Percentiles rank a stretch among this genome's conserved stretches.
phyloP scores from a whole-genome alignment of 1,140 invertebrate species.

The Scylla paramamosain region DNA sequence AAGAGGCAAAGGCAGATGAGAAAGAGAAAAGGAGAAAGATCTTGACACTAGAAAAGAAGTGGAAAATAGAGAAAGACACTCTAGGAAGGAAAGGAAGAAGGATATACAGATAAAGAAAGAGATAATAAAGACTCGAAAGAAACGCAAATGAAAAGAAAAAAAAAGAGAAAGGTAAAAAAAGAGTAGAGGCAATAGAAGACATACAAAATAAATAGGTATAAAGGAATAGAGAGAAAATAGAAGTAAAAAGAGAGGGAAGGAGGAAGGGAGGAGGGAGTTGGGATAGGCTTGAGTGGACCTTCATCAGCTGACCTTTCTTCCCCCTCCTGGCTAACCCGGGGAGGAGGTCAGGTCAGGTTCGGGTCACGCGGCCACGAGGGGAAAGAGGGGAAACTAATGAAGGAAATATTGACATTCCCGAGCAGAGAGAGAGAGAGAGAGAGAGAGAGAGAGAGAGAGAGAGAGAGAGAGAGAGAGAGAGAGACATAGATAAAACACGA shows the following conservation, averaged over 20 bases:
- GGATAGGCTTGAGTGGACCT: background rate
- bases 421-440: constrained; percentile 5
- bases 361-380: background rate
- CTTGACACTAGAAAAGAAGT: too few relatives aligned
- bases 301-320: background rate
- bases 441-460: background rate
- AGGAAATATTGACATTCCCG: background rate
- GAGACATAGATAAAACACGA: background rate
- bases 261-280: background rate
- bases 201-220: background rate
- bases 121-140: background rate
- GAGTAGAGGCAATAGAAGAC: background rate
- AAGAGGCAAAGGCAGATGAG: too few relatives aligned
- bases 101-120: too few relatives aligned
- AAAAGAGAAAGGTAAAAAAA: background rate
- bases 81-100: too few relatives aligned
- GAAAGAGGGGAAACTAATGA: too few relatives aligned
- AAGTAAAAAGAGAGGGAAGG: background rate
- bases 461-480: constrained; percentile 11
- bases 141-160: background rate
- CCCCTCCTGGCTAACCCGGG: background rate
- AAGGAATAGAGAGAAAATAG: too few relatives aligned
- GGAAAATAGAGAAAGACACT: too few relatives aligned
- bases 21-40: too few relatives aligned
- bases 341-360: constrained; percentile 46